Base-by-base conservation (phyloP, 2,113 vertebrate genomes). In the Theristicus caerulescens region DNA sequence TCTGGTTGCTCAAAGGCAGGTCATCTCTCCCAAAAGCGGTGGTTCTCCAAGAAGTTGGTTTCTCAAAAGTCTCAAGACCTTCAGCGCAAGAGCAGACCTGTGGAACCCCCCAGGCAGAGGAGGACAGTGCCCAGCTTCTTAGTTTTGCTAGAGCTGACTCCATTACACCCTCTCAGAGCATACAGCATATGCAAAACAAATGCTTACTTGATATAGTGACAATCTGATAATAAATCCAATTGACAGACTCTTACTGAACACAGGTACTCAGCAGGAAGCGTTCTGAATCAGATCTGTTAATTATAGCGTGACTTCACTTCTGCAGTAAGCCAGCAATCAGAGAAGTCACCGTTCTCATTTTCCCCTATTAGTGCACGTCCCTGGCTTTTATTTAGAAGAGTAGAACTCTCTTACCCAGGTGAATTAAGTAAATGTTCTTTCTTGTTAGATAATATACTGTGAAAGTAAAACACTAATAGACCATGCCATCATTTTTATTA, bases 361-460 rank as follows among this genome's bases (percentile, higher is more conserved):
- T 82, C 55, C 55, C 51, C 57, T 67, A 1, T 57, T 82, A 21
- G 25, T 44, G 27, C 57, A 52, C 1, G 10, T 44, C 55, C 59
- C n/a, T 90, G 32, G n/a, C 92, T 94, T 92, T 82, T 78, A 21
- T 66, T 91, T 82, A 16, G 4, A 80, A 74, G 32, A 81, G 42
- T 8, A 67, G 52, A 47, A 3, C 17, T 92, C 11, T 51, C 81
- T 93, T 71, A 83, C 74, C 42, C 74, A 52, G 83, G 47, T 61
- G 42, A 91, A 80, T 84, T 83, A 86, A 92, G 66, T 59, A 81
- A 88, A 69, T 92, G 32, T 70, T 86, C 72, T 92, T 95, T 93
- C 52, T 83, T 70, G 36, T 49, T 88, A 51, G 74, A 55, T 51
- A 82, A 55, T 69, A 74, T 34, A 25, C 83, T 66, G 32, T 79